Evolutionary conservation across 2,797 vertebrate species (phyloP).

Genomic region (Pseudochromis fuscus): DNA sequence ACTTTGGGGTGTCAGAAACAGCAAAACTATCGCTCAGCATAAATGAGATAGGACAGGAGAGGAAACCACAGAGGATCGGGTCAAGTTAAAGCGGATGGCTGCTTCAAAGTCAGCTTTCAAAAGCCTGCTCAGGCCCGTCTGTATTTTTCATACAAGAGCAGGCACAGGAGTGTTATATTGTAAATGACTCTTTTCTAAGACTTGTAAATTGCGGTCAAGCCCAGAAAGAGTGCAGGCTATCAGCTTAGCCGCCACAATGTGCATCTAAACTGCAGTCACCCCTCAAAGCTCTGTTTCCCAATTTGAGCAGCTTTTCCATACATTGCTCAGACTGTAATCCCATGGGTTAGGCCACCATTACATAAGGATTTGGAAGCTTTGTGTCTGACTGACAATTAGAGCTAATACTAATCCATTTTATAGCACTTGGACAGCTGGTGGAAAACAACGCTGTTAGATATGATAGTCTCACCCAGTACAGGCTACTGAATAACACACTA

Average conservation of each 20-base stretch:
- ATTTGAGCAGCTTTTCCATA: constrained; percentile 77
- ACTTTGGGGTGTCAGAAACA: constrained; percentile 48
- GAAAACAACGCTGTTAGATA: constrained; percentile 54
- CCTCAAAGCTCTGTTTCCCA: constrained; percentile 51
- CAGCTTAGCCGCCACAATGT: constrained; percentile 38
- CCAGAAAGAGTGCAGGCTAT: constrained; percentile 28
- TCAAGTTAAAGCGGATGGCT: constrained; percentile 20
- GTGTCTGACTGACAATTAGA: constrained; percentile 77
- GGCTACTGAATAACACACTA: constrained; percentile 6
- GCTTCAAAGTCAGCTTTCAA: constrained; percentile 19
- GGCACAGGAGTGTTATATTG: background rate
- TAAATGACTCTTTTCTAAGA: constrained; percentile 9
- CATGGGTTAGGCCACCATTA: constrained; percentile 73
- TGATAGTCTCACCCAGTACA: constrained; percentile 11
- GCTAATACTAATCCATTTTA: constrained; percentile 77
- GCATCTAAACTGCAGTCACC: constrained; percentile 37
- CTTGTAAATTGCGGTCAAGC: constrained; percentile 6
- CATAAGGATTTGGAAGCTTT: constrained; percentile 80
- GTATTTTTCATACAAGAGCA: background rate
- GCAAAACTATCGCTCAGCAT: constrained; percentile 17
- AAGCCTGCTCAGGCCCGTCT: constrained; percentile 4
- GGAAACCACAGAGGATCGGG: constrained; percentile 64
- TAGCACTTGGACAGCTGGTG: constrained; percentile 64
- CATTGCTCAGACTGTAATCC: constrained; percentile 77
- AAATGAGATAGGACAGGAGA: constrained; percentile 49